These are phyloP conservation scores for Mesochorus sp. DNA, from an alignment of 2,888 invertebrate species.

Conservation along the genomic window DNA sequence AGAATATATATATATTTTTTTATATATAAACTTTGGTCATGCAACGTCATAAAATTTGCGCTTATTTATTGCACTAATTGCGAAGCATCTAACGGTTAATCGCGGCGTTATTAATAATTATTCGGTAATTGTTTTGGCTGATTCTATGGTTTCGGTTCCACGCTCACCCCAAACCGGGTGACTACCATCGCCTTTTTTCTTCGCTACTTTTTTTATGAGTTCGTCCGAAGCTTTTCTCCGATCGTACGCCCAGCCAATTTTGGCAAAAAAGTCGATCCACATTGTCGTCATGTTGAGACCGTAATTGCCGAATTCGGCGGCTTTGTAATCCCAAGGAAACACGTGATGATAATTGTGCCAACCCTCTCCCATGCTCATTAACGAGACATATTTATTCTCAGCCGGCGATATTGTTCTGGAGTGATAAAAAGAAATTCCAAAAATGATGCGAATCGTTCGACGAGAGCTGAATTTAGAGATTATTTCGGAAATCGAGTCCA, in stretches of 20 bases:
- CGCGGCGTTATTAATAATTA: not conserved
- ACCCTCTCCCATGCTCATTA: slow-evolving; percentile 81
- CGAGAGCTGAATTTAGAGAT: too few species aligned
- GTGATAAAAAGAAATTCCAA: not conserved
- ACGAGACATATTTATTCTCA: slow-evolving; percentile 69
- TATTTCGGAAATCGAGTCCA: not conserved
- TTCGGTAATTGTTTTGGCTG: not conserved
- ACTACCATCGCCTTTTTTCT: slow-evolving; percentile 84
- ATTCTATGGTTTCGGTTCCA: not conserved
- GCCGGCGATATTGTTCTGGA: slow-evolving; percentile 60
- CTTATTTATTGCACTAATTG: not conserved
- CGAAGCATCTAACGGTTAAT: slow-evolving; percentile 15
- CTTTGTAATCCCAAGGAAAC: slow-evolving; percentile 82
- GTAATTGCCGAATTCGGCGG: slow-evolving; percentile 79
- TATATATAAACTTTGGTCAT: not conserved
- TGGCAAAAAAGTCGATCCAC: slow-evolving; percentile 87
- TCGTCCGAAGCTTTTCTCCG: slow-evolving; percentile 86
- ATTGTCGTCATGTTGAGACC: slow-evolving; percentile 86
- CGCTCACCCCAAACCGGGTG: slow-evolving; percentile 59
- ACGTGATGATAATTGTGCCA: slow-evolving; percentile 85
- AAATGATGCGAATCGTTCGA: too few species aligned
- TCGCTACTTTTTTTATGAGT: slow-evolving; percentile 83
- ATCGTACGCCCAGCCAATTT: slow-evolving; percentile 90
- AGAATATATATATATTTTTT: not conserved
- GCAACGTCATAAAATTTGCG: not conserved